A percentile compares a stretch with the other conserved stretches of the same genome.
phyloP scores from a whole-genome alignment of 2,888 invertebrate genomes.

The Alviniconcha strummeri region DNA sequence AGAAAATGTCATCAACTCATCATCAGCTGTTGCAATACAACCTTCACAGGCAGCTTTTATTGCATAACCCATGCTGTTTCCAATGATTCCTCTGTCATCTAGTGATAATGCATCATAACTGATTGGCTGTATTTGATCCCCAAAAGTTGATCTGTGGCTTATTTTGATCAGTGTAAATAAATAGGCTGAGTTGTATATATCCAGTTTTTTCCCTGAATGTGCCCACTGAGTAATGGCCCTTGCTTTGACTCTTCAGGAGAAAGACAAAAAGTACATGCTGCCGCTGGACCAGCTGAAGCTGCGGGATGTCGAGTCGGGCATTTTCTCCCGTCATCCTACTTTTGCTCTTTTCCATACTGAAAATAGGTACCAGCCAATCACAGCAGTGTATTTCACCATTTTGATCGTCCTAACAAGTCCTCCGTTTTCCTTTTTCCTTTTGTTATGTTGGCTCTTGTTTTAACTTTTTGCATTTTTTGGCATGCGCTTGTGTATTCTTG shows the following conservation, averaged over 20 bases:
- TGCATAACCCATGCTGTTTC: too few species aligned
- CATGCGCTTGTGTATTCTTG: too few species aligned
- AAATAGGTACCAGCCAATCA: slow-evolving; percentile 83
- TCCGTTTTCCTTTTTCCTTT: neutral
- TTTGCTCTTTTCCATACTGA: slow-evolving; percentile 99
- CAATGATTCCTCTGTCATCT: too few species aligned
- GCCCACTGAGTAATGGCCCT: slow-evolving; percentile 4
- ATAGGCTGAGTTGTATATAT: too few species aligned
- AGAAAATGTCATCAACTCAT: too few species aligned
- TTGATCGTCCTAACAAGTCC: neutral
- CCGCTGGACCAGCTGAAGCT: slow-evolving; percentile 97
- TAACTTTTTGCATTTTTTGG: neutral
- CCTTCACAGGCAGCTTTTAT: too few species aligned
- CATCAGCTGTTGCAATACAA: too few species aligned
- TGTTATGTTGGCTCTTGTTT: neutral
- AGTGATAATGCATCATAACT: too few species aligned
- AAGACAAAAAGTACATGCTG: slow-evolving; percentile 99
- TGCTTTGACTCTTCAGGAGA: slow-evolving; percentile 79
- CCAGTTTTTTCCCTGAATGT: neutral
- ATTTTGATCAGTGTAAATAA: too few species aligned
- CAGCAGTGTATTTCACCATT: neutral
- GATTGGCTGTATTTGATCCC: too few species aligned
- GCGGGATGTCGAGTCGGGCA: slow-evolving; percentile 96
- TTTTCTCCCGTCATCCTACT: slow-evolving; percentile 95
- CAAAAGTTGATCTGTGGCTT: too few species aligned